Conservation (phyloP, 2,797 vertebrate species). For the Muscicapa comitata region DNA sequence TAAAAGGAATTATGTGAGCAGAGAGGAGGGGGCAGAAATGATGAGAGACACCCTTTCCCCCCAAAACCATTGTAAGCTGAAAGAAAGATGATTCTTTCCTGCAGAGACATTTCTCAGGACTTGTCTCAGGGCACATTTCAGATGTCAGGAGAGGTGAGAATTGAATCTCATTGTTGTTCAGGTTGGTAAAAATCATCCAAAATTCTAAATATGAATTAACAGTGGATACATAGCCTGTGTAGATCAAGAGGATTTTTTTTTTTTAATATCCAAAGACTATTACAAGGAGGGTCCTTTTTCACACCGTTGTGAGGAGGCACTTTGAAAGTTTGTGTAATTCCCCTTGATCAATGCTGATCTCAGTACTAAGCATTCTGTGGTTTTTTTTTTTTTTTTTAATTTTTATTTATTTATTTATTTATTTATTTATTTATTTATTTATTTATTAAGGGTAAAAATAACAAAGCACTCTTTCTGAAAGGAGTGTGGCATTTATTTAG, state of each 20-base stretch:
- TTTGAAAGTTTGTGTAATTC: background rate
- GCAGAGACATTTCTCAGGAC: background rate
- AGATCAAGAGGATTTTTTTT: background rate
- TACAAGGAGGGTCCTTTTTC: background rate
- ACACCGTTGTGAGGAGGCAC: background rate
- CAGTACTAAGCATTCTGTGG: background rate
- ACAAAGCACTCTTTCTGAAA: background rate
- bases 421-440: no score
- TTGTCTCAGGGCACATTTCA: background rate
- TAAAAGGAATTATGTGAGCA: background rate
- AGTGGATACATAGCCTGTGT: background rate
- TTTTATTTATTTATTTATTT: no score
- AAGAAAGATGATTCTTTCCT: background rate
- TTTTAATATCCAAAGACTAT: background rate
- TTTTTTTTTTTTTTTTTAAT: background rate
- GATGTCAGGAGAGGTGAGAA: background rate
- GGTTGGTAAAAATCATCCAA: background rate
- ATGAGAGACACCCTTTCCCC: background rate
- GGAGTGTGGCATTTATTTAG: background rate
- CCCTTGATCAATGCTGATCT: background rate
- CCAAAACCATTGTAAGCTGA: background rate
- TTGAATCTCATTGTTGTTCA: background rate
- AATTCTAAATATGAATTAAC: background rate
- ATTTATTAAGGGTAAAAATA: background rate
- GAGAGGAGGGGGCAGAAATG: background rate